Evolutionary conservation across 1,140 invertebrate genomes (phyloP).

Genomic region (Tetraneura akinire): DNA sequence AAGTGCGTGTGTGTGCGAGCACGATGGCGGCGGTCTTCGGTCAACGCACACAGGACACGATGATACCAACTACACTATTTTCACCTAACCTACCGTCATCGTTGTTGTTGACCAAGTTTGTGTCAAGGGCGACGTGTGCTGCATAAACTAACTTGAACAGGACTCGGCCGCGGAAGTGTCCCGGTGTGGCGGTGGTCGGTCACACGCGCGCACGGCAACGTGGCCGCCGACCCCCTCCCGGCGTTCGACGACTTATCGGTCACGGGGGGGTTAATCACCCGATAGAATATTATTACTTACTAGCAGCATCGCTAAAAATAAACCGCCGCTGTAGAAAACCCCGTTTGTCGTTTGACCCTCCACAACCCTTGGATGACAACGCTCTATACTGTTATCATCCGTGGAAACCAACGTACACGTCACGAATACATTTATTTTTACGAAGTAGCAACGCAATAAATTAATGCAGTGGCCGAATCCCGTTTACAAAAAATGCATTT

Average conservation of each 20-base stretch:
- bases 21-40: neutral
- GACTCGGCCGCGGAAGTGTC: neutral
- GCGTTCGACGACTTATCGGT: neutral
- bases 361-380: neutral
- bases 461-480: too few relatives aligned
- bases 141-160: neutral
- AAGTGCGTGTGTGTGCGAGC: neutral
- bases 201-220: constrained; percentile 10
- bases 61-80: neutral
- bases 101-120: constrained; percentile 23
- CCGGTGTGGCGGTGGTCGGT: neutral
- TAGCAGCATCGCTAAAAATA: neutral
- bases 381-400: too few relatives aligned
- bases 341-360: neutral
- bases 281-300: neutral
- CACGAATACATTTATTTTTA: too few relatives aligned
- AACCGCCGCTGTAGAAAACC: neutral
- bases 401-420: too few relatives aligned
- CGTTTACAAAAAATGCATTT: too few relatives aligned
- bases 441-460: too few relatives aligned
- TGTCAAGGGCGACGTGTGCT: constrained; percentile 28
- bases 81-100: neutral
- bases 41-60: neutral
- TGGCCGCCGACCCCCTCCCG: neutral
- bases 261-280: constrained; percentile 30